Percentiles rank a stretch among this genome's conserved stretches.
Evolutionary conservation across 2,113 vertebrate genomes (phyloP).

Genomic region (Furnarius figulus): DNA sequence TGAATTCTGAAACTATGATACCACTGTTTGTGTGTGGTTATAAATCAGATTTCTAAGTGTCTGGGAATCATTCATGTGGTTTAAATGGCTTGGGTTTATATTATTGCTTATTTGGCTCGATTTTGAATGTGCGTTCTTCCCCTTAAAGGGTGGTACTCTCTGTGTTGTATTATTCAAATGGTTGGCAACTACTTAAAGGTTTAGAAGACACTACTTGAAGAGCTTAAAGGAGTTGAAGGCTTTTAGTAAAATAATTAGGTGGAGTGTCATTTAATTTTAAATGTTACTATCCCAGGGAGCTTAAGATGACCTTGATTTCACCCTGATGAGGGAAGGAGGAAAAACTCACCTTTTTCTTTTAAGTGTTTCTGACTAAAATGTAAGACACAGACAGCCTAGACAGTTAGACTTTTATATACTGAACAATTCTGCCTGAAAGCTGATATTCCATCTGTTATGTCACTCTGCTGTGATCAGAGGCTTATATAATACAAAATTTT

Average conservation of each 20-base stretch:
- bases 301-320: constrained; percentile 9
- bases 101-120: neutral
- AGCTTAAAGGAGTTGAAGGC: neutral
- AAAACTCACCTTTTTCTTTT: neutral
- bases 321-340: neutral
- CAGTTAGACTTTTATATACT: neutral
- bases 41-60: neutral
- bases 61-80: neutral
- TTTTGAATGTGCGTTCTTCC: neutral
- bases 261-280: neutral
- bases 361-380: neutral
- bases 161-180: neutral
- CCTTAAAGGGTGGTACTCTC: neutral
- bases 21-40: neutral
- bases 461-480: neutral
- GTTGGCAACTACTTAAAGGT: constrained; percentile 14
- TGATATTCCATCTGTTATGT: neutral
- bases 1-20: neutral
- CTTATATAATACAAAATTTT: neutral
- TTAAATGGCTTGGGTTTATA: neutral
- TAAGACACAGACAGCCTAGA: neutral
- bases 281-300: neutral
- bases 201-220: neutral
- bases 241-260: neutral
- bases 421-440: neutral